Conservation (phyloP, 2,113 vertebrate genomes). For the Alligator mississippiensis region DNA sequence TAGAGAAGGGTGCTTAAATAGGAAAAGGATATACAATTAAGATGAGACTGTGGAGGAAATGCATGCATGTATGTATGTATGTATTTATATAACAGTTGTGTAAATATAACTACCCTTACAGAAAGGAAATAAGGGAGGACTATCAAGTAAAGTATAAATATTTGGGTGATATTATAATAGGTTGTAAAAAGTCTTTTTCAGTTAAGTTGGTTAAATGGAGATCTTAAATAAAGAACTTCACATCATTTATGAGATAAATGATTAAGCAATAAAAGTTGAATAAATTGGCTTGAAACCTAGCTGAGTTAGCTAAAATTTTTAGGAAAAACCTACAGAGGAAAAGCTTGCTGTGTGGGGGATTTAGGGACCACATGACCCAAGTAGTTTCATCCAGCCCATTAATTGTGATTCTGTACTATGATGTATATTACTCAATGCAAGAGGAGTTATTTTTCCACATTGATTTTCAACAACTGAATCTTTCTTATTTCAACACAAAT, state of each 20-base stretch:
- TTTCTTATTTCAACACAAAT: neutral
- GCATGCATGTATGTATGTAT: neutral
- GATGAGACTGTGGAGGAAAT: neutral
- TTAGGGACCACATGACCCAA: constrained; percentile 37
- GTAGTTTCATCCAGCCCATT: neutral
- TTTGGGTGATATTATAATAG: neutral
- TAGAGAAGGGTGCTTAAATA: neutral
- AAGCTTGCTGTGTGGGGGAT: neutral
- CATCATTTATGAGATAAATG: neutral
- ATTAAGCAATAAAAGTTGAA: neutral
- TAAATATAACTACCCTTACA: neutral
- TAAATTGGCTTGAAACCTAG: neutral
- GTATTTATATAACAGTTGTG: no score
- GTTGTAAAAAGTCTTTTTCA: neutral
- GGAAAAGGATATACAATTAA: constrained; percentile 26
- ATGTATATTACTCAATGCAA: neutral
- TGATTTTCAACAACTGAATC: constrained; percentile 26
- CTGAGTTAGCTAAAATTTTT: neutral
- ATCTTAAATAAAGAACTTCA: constrained; percentile 1
- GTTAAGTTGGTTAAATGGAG: neutral
- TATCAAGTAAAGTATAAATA: neutral
- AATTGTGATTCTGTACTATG: neutral
- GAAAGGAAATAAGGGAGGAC: neutral
- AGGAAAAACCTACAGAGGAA: neutral
- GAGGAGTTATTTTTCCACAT: neutral